phyloP scores from a whole-genome alignment of 1,140 invertebrate genomes.

The Drosophila ambigua region DNA sequence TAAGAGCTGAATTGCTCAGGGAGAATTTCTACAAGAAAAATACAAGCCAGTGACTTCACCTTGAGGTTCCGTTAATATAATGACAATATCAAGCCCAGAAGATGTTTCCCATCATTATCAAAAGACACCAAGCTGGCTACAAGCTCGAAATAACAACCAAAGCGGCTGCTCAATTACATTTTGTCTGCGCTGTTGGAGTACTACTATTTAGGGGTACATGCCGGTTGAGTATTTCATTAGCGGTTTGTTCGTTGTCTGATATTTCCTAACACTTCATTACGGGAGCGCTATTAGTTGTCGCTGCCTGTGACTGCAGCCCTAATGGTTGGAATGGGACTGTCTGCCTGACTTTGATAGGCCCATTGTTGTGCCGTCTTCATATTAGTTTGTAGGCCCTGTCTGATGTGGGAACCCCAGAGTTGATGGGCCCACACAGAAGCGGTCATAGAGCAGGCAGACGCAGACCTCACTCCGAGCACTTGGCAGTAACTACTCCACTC shows the following conservation, averaged over 20 bases:
- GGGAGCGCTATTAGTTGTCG: constrained; percentile 61
- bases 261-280: constrained; percentile 71
- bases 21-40: neutral
- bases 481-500: constrained; percentile 37
- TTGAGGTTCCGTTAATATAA: constrained; percentile 4
- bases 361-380: constrained; percentile 58
- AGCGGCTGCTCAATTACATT: constrained; percentile 33
- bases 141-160: constrained; percentile 14
- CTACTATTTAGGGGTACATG: constrained; percentile 20
- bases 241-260: constrained; percentile 31
- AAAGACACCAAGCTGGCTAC: constrained; percentile 8
- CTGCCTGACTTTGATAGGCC: constrained; percentile 64
- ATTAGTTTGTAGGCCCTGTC: constrained; percentile 35
- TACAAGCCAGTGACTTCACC: neutral
- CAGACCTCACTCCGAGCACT: constrained; percentile 20
- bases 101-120: constrained; percentile 61
- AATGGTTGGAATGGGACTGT: neutral
- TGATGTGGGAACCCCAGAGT: constrained; percentile 26
- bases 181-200: constrained; percentile 20
- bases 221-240: constrained; percentile 64
- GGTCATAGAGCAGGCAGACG: constrained; percentile 29
- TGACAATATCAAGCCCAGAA: constrained; percentile 13
- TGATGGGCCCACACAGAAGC: constrained; percentile 59
- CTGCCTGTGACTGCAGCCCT: neutral
- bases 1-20: neutral